Conservation (phyloP, 2,113 vertebrate species). For the Rhipidura dahli region DNA sequence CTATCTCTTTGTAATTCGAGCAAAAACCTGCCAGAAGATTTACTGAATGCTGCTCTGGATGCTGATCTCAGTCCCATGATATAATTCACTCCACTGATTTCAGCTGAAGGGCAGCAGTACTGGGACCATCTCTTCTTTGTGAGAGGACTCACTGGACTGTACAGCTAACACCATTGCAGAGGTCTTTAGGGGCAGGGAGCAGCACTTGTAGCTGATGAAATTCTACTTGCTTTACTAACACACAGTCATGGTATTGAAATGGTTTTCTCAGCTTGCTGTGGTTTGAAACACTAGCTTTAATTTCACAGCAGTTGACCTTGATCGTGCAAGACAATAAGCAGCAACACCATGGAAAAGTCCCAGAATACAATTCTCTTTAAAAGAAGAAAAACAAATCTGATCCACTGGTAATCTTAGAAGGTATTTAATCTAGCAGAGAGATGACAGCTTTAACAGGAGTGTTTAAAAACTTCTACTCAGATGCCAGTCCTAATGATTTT, state of each 20-base stretch:
- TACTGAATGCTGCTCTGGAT: neutral
- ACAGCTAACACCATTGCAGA: neutral
- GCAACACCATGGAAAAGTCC: constrained; percentile 31
- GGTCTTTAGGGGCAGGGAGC: neutral
- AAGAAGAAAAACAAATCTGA: constrained; percentile 65
- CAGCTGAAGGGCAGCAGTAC: neutral
- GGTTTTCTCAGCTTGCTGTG: constrained; percentile 11
- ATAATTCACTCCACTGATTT: neutral
- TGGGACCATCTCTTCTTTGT: neutral
- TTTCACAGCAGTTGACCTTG: constrained; percentile 56
- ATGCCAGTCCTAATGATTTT: neutral
- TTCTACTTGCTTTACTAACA: constrained; percentile 29
- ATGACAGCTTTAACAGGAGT: constrained; percentile 1
- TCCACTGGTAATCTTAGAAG: constrained; percentile 62
- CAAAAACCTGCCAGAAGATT: neutral
- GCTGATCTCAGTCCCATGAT: neutral
- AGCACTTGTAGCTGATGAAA: neutral
- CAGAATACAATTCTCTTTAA: constrained; percentile 51
- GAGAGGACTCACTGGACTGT: neutral
- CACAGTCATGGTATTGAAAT: constrained; percentile 17
- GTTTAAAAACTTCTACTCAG: constrained; percentile 14
- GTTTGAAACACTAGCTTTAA: constrained; percentile 58
- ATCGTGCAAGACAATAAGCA: constrained; percentile 44
- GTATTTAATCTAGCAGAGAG: constrained; percentile 48
- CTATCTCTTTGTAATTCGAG: neutral